A percentile compares a stretch with the other conserved stretches of the same genome.
Conservation (phyloP, 1,140 invertebrate genomes). For the Tetramorium parvispinum region DNA sequence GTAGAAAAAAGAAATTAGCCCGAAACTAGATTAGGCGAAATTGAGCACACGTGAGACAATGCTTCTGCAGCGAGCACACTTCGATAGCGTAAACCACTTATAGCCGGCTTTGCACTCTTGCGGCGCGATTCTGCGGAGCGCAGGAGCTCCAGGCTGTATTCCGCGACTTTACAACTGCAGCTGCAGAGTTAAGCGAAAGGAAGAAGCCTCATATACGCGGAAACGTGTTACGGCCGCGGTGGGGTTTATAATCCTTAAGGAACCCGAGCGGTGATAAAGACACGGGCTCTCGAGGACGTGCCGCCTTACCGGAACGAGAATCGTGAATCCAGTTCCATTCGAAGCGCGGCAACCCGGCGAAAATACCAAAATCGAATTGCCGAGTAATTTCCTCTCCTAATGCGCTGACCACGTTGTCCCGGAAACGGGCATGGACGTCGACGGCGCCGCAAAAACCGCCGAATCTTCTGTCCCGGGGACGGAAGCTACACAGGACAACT, state of each 20-base stretch:
- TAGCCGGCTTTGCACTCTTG: slow-evolving; percentile 28
- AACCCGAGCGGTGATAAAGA: slow-evolving; percentile 25
- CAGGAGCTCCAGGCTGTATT: slow-evolving; percentile 8
- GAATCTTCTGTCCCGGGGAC: slow-evolving; percentile 45
- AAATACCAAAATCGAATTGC: slow-evolving; percentile 76
- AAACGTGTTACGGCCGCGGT: slow-evolving; percentile 26
- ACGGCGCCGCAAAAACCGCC: slow-evolving; percentile 54
- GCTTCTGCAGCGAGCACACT: background rate
- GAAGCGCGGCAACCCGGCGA: slow-evolving; percentile 11
- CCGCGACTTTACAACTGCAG: slow-evolving; percentile 27
- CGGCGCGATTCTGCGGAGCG: slow-evolving; percentile 8
- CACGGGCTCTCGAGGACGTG: background rate
- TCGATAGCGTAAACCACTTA: slow-evolving; percentile 40
- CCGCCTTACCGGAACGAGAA: background rate
- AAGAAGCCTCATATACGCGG: slow-evolving; percentile 3
- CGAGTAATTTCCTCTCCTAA: slow-evolving; percentile 78
- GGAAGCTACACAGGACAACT: slow-evolving; percentile 3
- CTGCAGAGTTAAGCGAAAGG: slow-evolving; percentile 17
- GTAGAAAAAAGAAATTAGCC: background rate
- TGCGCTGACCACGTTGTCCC: slow-evolving; percentile 62
- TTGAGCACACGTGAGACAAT: slow-evolving; percentile 25
- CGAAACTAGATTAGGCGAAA: background rate
- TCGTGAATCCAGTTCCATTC: slow-evolving; percentile 24
- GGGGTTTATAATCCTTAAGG: slow-evolving; percentile 42
- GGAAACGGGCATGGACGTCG: slow-evolving; percentile 63